Evolutionary conservation across 1,140 invertebrate genomes (phyloP), one percentile per base, ranked within the genome.

Genomic region (Drosophila saltans): DNA sequence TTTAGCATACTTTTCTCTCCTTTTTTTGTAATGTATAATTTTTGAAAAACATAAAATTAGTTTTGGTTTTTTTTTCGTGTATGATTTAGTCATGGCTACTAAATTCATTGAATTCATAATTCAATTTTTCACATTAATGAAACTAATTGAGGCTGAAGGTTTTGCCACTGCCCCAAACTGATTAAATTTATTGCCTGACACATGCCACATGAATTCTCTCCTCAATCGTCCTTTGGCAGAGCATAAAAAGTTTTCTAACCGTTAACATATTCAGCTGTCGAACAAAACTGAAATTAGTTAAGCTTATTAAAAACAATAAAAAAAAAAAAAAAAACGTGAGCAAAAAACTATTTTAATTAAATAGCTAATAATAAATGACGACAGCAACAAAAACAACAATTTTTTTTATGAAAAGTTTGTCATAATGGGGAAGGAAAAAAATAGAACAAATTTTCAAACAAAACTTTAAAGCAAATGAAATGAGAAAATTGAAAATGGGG

Each of bases 261-360:
- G 21, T 52, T 24, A 75, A 69, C 83, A 72, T 72, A 67, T 82
- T 86, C 41, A 60, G 30, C 57, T 70, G 66, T 81, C 78, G 66
- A 58, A 68, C 60, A 55, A 75, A 69, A 59, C 28, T 59, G 55
- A 88, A 73, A 82, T 77, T 82, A 88, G 75, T 82, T 82, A 67
- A 80, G 75, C 79, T 76, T 78, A 86, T 86, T 82, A 76, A 73
- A 72, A 60, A 36, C 16, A 16, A 16, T 0, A 26, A 3, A 16
- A 43, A 64, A 66, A 69, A 73, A 26, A 48, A 48, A 64, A 66
- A 69, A 73, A 26, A 48, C 24, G 3, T 2, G 45, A 10, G 21
- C 3, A n/a, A 40, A 64, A 69, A 71, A 81, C 57, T 65, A 73
- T 74, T 81, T 85, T 73, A 76, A 81, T 81, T 81, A 81, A 86